Conservation (phyloP, 2,888 invertebrate species). For the Pachycephus smyrnensis region DNA sequence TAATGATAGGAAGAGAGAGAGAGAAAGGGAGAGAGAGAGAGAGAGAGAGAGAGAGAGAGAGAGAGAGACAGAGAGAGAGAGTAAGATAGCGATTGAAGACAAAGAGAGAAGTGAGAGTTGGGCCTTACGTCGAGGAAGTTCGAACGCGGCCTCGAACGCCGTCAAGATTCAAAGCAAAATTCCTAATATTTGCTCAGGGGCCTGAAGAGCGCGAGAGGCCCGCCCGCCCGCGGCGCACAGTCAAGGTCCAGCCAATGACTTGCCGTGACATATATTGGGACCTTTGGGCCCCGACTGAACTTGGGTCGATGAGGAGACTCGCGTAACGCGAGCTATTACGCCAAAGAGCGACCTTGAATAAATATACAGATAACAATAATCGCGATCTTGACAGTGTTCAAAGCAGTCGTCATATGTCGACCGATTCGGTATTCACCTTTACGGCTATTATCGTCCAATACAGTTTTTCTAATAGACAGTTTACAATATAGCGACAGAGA, state of each 20-base stretch:
- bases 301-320: background rate
- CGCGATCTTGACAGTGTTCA: background rate
- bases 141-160: background rate
- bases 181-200: slow-evolving; percentile 41
- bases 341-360: background rate
- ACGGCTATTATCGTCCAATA: background rate
- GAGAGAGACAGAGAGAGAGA: no score
- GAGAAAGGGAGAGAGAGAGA: no score
- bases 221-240: slow-evolving; percentile 45
- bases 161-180: slow-evolving; percentile 25
- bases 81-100: no score
- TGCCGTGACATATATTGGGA: slow-evolving; percentile 58
- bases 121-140: slow-evolving; percentile 8
- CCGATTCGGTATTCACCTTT: background rate
- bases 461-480: background rate
- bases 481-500: background rate
- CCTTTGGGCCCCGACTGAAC: slow-evolving; percentile 16
- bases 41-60: no score
- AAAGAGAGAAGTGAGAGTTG: background rate
- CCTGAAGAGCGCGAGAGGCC: slow-evolving; percentile 26
- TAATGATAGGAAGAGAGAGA: no score
- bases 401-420: background rate
- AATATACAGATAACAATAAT: background rate
- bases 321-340: background rate
- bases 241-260: slow-evolving; percentile 57